Base-by-base conservation (phyloP, 2,113 vertebrate genomes). In the Machaerirhynchus nigripectus region DNA sequence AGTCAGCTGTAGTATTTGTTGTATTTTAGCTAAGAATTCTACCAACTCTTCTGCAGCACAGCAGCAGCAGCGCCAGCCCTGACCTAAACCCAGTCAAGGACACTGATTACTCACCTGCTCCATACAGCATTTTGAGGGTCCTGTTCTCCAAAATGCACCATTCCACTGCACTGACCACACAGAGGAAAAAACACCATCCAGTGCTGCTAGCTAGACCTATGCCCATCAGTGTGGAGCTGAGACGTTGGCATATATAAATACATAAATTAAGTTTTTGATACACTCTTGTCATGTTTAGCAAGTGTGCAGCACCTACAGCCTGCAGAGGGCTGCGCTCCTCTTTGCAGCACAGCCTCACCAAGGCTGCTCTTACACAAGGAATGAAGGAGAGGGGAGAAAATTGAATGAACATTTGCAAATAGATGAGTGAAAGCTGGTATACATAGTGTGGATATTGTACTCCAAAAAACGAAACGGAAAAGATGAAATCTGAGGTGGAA, bases 121-220 rank as follows among this genome's bases (percentile, higher is more conserved):
- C 24, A 6, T 26, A 20, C 17, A 52, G 50, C 0, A 4, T 15
- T 80, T 22, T 28, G 23, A 56, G 37, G 9, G 4, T 79, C 28
- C 26, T 3, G 2, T 28, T 79, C 49, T 52, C 61, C 57, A 52
- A 1, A 27, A 73, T 0, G 0, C 19, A 80, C 44, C 33, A 37
- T 26, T 70, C 33, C 13, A n/a, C 17, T 55, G 42, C 53, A 40
- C 26, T 24, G 35, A 56, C 57, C 52, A 26, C 13, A 18, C 2
- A 44, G 24, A 35, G n/a, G 11, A 23, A 65, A 44, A 42, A 10
- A 13, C 11, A 59, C 15, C 12, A 57, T 4, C 5, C 1, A 6
- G 28, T 42, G 42, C 68, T n/a, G 26, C 42, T 55, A 30, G 56
- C 40, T 63, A 42, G 47, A 47, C 17, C 17, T 59, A 1, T 15